Evolutionary conservation across 2,888 invertebrate species (phyloP).

Genomic region (Drosophila birchii): DNA sequence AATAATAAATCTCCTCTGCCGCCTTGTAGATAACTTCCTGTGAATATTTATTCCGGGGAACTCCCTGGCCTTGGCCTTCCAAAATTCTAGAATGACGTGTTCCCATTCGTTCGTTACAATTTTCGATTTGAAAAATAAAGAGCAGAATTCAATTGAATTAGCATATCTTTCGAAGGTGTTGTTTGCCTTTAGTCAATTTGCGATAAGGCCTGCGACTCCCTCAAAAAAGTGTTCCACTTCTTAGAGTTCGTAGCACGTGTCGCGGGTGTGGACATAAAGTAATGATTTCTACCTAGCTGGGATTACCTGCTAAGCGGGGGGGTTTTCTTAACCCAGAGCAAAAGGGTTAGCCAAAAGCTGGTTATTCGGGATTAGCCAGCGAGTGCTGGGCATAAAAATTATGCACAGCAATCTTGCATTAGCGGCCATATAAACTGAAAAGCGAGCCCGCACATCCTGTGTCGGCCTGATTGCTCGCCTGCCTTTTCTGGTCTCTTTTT

Average conservation of each 20-base stretch:
- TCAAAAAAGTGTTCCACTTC: not conserved
- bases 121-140: not conserved
- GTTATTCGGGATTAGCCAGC: constrained; percentile 45
- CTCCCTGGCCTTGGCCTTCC: not conserved
- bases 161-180: constrained; percentile 19
- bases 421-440: constrained; percentile 23
- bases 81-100: constrained; percentile 5
- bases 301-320: not conserved
- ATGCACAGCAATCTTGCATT: constrained; percentile 33
- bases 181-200: constrained; percentile 13
- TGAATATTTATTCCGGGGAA: not conserved
- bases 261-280: not conserved
- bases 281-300: constrained; percentile 4
- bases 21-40: not conserved
- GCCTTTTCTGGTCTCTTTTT: not conserved
- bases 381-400: constrained; percentile 12
- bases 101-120: constrained; percentile 19
- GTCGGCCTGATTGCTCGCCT: constrained; percentile 2
- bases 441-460: constrained; percentile 56
- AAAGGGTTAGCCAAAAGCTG: not conserved
- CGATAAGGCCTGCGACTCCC: constrained; percentile 23
- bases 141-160: constrained; percentile 33
- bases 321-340: not conserved
- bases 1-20: too few species aligned
- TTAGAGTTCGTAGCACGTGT: constrained; percentile 21